phyloP scores from a whole-genome alignment of 2,797 vertebrate genomes.

The Onychomys leucogaster region DNA sequence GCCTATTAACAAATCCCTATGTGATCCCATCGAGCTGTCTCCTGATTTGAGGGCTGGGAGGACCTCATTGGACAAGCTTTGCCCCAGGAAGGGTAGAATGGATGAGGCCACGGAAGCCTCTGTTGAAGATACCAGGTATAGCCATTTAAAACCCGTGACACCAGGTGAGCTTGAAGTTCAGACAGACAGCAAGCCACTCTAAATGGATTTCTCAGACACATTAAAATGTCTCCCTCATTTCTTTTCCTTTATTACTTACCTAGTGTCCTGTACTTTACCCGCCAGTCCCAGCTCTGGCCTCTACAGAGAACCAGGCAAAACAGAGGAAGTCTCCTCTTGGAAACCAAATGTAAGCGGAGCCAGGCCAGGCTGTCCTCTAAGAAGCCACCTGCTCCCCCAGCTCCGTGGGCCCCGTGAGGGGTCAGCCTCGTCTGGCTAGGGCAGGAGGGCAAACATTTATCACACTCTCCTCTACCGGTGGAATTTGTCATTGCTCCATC shows the following conservation, averaged over 20 bases:
- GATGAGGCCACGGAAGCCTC: neutral
- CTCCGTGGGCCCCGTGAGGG: slow-evolving; percentile 18
- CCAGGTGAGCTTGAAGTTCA: accelerated
- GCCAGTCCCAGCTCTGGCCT: neutral
- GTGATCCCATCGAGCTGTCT: neutral
- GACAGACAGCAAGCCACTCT: accelerated
- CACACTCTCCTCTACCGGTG: neutral
- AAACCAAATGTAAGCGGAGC: slow-evolving; percentile 1
- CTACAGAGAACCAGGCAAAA: neutral
- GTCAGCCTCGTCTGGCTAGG: neutral
- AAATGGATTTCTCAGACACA: accelerated
- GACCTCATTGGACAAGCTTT: neutral
- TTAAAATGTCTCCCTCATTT: neutral
- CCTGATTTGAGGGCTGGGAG: accelerated
- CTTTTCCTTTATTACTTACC: accelerated
- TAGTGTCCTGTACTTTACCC: neutral
- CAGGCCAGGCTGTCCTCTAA: too few species aligned
- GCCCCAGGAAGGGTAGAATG: accelerated
- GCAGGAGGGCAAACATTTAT: slow-evolving; percentile 75
- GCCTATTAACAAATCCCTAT: too few species aligned
- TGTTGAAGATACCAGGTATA: accelerated
- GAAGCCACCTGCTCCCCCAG: too few species aligned
- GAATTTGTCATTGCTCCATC: slow-evolving; percentile 56
- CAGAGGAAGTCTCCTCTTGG: neutral
- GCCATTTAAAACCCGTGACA: neutral